phyloP scores from a whole-genome alignment of 30 jellyfish, hydroid and myxozoan genomes.

The Pseudorhiza aurosa region DNA sequence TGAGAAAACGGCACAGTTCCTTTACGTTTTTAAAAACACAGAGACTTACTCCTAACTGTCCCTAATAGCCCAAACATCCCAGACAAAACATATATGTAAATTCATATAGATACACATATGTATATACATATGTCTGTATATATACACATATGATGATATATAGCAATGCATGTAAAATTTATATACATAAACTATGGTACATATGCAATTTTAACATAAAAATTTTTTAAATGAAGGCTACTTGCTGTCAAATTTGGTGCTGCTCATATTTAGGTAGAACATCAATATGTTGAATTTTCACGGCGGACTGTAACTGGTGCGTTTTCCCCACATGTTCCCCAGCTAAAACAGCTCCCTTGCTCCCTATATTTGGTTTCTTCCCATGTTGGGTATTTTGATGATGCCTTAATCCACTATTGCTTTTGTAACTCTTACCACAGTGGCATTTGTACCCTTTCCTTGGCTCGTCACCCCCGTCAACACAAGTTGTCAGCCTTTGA shows the following conservation, averaged over 20 bases:
- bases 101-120: no score
- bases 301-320: constrained; percentile 25
- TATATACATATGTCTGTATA: no score
- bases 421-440: constrained; percentile 92
- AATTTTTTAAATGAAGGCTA: no score
- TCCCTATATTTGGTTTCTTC: constrained; percentile 20
- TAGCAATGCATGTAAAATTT: no score
- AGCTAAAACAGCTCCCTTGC: constrained; percentile 15
- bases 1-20: no score
- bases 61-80: no score
- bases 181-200: no score
- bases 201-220: no score
- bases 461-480: constrained; percentile 41
- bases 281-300: constrained; percentile 45
- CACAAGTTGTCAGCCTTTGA: constrained; percentile 19
- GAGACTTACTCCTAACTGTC: no score
- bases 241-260: constrained; percentile 1
- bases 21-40: no score
- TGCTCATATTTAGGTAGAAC: constrained; percentile 2
- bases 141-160: no score
- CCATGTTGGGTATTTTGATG: constrained; percentile 97
- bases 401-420: constrained; percentile 96
- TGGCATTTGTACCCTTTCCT: constrained; percentile 85
- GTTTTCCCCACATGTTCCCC: constrained; percentile 17
- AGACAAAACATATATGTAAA: no score